Percentiles rank a stretch among this genome's conserved stretches.
These are phyloP conservation scores for Thaumetopoea pityocampa DNA, from an alignment of 1,140 invertebrate species.

Conservation along the genomic window DNA sequence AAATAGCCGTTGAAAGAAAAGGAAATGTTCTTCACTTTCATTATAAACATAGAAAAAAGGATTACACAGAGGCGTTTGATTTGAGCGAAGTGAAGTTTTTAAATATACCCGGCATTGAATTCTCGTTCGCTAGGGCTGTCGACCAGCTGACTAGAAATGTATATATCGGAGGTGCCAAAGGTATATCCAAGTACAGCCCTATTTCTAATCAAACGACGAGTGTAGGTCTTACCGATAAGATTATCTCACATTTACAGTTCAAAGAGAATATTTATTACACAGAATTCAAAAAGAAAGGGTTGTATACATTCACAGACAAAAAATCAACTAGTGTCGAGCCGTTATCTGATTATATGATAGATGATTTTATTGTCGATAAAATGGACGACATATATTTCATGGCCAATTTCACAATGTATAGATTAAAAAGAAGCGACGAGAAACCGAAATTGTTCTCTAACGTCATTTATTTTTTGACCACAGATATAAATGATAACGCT, in stretches of 20 bases:
- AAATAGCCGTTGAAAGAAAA: slow-evolving; percentile 44
- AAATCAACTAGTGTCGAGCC: slow-evolving; percentile 29
- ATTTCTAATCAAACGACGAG: slow-evolving; percentile 26
- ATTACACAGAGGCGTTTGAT: slow-evolving; percentile 44
- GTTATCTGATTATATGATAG: slow-evolving; percentile 37
- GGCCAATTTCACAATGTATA: slow-evolving; percentile 35
- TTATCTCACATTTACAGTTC: slow-evolving; percentile 53
- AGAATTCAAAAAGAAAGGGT: slow-evolving; percentile 38
- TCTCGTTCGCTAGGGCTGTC: slow-evolving; percentile 46
- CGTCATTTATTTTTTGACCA: slow-evolving; percentile 43
- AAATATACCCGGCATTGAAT: slow-evolving; percentile 31
- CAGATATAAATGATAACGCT: slow-evolving; percentile 38
- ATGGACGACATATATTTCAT: slow-evolving; percentile 47
- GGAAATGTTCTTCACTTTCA: slow-evolving; percentile 49
- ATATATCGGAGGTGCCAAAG: slow-evolving; percentile 39
- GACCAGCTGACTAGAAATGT: slow-evolving; percentile 38
- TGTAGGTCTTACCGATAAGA: slow-evolving; percentile 36
- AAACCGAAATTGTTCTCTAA: slow-evolving; percentile 36
- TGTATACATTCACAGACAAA: slow-evolving; percentile 38
- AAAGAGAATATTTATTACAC: slow-evolving; percentile 43
- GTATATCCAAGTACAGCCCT: slow-evolving; percentile 41
- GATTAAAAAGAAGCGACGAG: slow-evolving; percentile 37
- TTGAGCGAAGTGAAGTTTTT: slow-evolving; percentile 34
- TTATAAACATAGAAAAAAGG: slow-evolving; percentile 32
- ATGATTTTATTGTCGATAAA: slow-evolving; percentile 53